Evolutionary conservation across 2,113 vertebrate genomes (phyloP).

Genomic region (Rafetus swinhoei): DNA sequence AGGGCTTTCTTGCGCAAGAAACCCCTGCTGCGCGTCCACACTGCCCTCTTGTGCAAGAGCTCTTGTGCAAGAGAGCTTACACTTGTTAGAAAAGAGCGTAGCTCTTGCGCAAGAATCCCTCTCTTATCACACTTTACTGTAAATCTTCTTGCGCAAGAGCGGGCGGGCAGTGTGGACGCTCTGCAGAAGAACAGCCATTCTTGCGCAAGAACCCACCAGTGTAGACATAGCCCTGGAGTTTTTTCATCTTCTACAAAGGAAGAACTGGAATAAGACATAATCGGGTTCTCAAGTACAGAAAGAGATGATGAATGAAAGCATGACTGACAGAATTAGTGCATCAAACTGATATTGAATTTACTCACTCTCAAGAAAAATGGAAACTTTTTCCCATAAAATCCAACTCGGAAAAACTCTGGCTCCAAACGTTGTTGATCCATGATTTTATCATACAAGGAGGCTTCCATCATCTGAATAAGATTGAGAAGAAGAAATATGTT

Average conservation of each 20-base stretch:
- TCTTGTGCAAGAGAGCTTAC: too few relatives aligned
- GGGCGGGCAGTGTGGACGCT: too few relatives aligned
- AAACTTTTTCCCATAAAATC: constrained; percentile 99
- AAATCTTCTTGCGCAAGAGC: too few relatives aligned
- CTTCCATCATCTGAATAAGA: constrained; percentile 92
- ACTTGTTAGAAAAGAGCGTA: too few relatives aligned
- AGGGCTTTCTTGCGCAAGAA: too few relatives aligned
- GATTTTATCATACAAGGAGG: constrained; percentile 98
- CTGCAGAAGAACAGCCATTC: too few relatives aligned
- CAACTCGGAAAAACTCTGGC: constrained; percentile 98
- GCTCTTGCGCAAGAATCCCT: too few relatives aligned
- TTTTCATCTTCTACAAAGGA: background rate
- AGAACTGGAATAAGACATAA: background rate
- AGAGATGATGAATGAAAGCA: background rate
- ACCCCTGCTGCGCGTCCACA: too few relatives aligned
- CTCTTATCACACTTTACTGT: too few relatives aligned
- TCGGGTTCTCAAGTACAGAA: background rate
- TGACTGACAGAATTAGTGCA: background rate
- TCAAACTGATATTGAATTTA: constrained; percentile 44
- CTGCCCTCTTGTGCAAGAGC: too few relatives aligned
- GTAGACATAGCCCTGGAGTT: background rate
- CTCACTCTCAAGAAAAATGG: constrained; percentile 97
- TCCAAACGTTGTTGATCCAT: constrained; percentile 99
- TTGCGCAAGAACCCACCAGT: too few relatives aligned
- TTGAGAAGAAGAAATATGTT: background rate